A percentile compares a stretch with the other conserved stretches of the same genome.
Conservation (phyloP, 2,888 invertebrate species). For the Julus scanicus region DNA sequence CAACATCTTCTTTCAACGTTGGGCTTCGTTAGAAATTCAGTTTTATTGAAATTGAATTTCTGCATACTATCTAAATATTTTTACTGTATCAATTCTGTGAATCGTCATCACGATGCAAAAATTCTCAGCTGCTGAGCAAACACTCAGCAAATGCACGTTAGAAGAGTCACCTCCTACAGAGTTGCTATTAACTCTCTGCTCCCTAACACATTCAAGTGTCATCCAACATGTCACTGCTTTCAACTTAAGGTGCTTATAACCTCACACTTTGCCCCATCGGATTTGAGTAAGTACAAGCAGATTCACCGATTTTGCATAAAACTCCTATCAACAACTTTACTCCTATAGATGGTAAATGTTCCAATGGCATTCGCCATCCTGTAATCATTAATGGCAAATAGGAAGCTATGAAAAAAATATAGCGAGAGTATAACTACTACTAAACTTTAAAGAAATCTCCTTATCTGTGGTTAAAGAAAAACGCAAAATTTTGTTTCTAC, state of each 20-base stretch:
- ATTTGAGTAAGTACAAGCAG: neutral
- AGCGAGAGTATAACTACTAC: too few species aligned
- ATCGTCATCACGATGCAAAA: neutral
- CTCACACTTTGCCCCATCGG: neutral
- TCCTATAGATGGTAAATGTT: neutral
- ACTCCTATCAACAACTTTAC: neutral
- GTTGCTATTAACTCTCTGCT: neutral
- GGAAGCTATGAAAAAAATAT: too few species aligned
- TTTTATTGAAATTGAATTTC: neutral
- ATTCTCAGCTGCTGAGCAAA: neutral
- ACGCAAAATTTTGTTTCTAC: too few species aligned
- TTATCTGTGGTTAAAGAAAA: too few species aligned
- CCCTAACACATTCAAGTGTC: neutral
- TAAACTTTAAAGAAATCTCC: too few species aligned
- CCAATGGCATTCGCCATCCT: too few species aligned
- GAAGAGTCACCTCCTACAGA: neutral
- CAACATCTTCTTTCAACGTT: neutral
- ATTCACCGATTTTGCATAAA: neutral
- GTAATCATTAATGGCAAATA: too few species aligned
- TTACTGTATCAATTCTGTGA: conserved; percentile 10
- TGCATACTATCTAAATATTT: neutral
- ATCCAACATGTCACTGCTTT: neutral
- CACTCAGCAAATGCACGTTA: neutral
- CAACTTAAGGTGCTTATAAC: neutral
- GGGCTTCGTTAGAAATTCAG: neutral